Base-by-base conservation (phyloP, 2,113 vertebrate genomes). In the Clinocottus analis region DNA sequence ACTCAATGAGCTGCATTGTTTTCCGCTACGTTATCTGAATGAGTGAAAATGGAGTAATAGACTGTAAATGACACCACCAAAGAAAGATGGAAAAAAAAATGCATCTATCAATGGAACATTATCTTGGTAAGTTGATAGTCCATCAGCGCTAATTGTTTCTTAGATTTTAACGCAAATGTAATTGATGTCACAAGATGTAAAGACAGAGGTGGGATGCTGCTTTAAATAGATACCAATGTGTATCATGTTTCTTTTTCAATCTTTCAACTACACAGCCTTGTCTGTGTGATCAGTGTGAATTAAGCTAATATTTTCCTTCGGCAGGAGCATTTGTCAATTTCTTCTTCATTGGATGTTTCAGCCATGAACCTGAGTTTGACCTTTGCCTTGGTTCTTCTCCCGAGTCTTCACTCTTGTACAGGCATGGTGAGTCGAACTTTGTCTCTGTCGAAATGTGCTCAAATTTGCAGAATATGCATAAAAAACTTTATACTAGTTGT, bases 381-480 rank as follows among this genome's bases (percentile, higher is more conserved):
- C 49, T 72, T 77, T 66, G 29, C 55, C 70, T 37, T 86, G 14
- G 62, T 90, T 49, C 78, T 93, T 53, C 41, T 90, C 27, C 27
- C 79, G 75, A 76, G 55, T 75, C 74, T 85, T 71, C 66, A 83
- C 11, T 37, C 67, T 33, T 31, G 27, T n/a, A 21, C 71, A 41
- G 47, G 72, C 29, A 68, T 25, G 90, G 91, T 94, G 72, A 91
- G 91, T 84, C 27, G 3, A 56, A 65, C 13, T 19, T 31, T 49
- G 3, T n/a, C 7, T 39, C 4, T 27, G 13, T 2, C 25, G 41
- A 31, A 62, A 33, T 49, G 8, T 17, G 2, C 4, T 21, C 2
- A 49, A 21, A 21, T 49, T 49, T 49, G 45, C 39, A 12, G 2
- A 78, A 51, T 12, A 25, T 53, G 17, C 4, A 59, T 51, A 27